Conservation (phyloP, 2,113 vertebrate species). For the Cinclus cinclus region DNA sequence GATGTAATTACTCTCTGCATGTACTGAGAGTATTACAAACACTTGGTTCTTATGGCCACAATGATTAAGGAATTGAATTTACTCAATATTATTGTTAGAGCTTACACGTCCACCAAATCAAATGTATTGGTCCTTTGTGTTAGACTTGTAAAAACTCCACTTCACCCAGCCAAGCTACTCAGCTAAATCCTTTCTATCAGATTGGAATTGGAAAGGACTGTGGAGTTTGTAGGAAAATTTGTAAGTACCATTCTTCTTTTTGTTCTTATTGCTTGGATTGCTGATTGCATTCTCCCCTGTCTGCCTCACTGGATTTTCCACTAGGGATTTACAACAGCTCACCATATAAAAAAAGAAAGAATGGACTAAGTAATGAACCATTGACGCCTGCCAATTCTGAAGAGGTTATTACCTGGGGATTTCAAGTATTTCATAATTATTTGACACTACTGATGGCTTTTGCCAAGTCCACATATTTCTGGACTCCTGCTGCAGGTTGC, state of each 20-base stretch:
- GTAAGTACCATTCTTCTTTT: conserved; percentile 46
- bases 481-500: not conserved
- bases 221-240: conserved; percentile 42
- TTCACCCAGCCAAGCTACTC: conserved; percentile 40
- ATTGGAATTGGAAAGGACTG: conserved; percentile 64
- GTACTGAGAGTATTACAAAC: conserved; percentile 44
- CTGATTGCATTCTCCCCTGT: conserved; percentile 34
- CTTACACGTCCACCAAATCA: conserved; percentile 17
- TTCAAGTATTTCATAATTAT: conserved; percentile 66
- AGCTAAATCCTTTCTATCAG: conserved; percentile 51
- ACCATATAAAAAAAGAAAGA: conserved; percentile 40
- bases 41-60: conserved; percentile 49
- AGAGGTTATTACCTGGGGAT: conserved; percentile 60
- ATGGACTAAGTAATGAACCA: conserved; percentile 71
- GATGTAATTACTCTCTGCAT: conserved; percentile 31
- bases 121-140: conserved; percentile 31
- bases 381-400: conserved; percentile 53
- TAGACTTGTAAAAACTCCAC: conserved; percentile 18
- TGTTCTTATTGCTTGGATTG: conserved; percentile 46
- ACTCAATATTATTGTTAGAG: conserved; percentile 42
- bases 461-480: conserved; percentile 59
- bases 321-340: conserved; percentile 36
- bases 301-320: conserved; percentile 43
- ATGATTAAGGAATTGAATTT: conserved; percentile 62
- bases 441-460: conserved; percentile 22